phyloP scores from a whole-genome alignment of 2,113 vertebrate species.

The Prochilodus magdalenae region DNA sequence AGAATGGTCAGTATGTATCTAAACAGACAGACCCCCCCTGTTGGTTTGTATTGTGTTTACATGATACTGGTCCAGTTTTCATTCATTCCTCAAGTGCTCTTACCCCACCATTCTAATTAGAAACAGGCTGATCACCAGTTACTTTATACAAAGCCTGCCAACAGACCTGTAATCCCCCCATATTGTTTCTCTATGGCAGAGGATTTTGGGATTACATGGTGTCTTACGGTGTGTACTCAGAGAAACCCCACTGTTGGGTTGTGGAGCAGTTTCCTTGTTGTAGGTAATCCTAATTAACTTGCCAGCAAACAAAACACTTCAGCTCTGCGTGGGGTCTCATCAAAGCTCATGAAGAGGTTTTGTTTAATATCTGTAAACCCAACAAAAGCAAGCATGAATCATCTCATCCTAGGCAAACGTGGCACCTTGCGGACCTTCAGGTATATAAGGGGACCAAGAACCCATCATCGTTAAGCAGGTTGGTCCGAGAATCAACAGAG shows the following conservation, averaged over 20 bases:
- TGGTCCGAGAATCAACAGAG: conserved; percentile 35
- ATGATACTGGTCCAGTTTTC: conserved; percentile 23
- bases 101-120: conserved; percentile 14
- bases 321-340: conserved; percentile 52
- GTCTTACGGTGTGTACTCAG: conserved; percentile 44
- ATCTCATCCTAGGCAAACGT: conserved; percentile 39
- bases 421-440: conserved; percentile 24
- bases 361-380: conserved; percentile 55
- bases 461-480: conserved; percentile 47
- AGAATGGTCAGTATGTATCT: neutral
- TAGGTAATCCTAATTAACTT: conserved; percentile 67
- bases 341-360: conserved; percentile 45
- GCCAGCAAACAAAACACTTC: conserved; percentile 61
- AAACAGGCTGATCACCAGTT: conserved; percentile 7
- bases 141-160: conserved; percentile 24
- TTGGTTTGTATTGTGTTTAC: neutral
- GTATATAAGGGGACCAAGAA: conserved; percentile 68
- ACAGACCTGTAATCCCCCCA: conserved; percentile 60
- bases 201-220: conserved; percentile 61
- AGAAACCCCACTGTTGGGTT: conserved; percentile 60
- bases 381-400: conserved; percentile 40
- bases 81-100: neutral
- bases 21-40: neutral
- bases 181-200: conserved; percentile 70
- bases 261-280: conserved; percentile 20